Evolutionary conservation across 2,113 vertebrate species (phyloP).

Genomic region (Periophthalmodon schlosseri): DNA sequence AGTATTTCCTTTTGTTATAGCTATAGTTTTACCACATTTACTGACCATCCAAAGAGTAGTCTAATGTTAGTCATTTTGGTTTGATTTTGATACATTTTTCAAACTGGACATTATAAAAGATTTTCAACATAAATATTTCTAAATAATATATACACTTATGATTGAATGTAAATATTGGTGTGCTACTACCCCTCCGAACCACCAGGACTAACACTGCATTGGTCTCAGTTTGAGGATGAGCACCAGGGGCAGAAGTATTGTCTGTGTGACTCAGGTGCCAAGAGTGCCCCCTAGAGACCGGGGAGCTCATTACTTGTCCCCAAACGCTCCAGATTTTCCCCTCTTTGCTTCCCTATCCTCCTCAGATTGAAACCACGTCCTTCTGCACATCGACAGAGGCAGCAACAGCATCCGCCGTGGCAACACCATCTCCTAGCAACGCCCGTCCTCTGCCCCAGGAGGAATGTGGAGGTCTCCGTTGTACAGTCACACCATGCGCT

Average conservation of each 20-base stretch:
- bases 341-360: constrained; percentile 28
- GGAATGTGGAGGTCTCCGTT: constrained; percentile 80
- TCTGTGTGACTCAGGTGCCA: constrained; percentile 63
- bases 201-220: constrained; percentile 37
- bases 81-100: too few relatives aligned
- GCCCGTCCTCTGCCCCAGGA: constrained; percentile 76
- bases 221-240: constrained; percentile 40
- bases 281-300: constrained; percentile 69
- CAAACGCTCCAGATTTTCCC: constrained; percentile 13
- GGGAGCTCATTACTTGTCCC: constrained; percentile 53
- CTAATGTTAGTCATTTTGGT: too few relatives aligned
- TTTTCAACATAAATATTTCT: too few relatives aligned
- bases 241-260: constrained; percentile 13
- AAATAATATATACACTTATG: too few relatives aligned
- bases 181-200: constrained; percentile 63
- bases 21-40: background rate
- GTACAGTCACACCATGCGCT: constrained; percentile 73
- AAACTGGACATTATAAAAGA: too few relatives aligned
- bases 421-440: constrained; percentile 80
- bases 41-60: too few relatives aligned
- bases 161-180: background rate
- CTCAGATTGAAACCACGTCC: constrained; percentile 50
- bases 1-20: background rate
- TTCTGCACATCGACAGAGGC: constrained; percentile 66
- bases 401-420: constrained; percentile 74